Evolutionary conservation across 2,888 invertebrate genomes (phyloP).

Genomic region (Cerceris ruficornis): DNA sequence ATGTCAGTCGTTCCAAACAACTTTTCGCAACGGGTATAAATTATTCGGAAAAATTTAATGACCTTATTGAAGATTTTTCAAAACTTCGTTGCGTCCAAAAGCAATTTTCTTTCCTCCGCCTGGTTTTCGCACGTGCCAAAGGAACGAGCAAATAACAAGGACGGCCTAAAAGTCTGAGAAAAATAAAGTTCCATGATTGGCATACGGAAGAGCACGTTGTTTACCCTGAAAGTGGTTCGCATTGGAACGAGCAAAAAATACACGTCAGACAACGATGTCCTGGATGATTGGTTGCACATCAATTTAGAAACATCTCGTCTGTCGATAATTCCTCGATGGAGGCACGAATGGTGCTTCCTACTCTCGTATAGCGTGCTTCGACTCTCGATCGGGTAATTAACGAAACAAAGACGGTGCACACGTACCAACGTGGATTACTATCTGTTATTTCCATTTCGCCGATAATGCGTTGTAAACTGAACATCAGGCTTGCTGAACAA

Average conservation of each 20-base stretch:
- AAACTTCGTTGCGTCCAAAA: too few relatives aligned
- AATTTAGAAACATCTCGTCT: constrained; percentile 40
- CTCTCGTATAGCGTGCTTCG: constrained; percentile 6
- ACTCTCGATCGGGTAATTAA: constrained; percentile 41
- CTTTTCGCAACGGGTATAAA: too few relatives aligned
- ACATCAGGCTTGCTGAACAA: constrained; percentile 8
- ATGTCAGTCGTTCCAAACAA: too few relatives aligned
- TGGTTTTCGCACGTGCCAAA: neutral
- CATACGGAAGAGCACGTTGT: constrained; percentile 24
- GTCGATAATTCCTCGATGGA: constrained; percentile 38
- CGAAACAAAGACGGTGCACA: constrained; percentile 28
- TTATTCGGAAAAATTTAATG: too few relatives aligned
- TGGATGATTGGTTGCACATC: constrained; percentile 40
- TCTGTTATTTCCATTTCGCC: constrained; percentile 12
- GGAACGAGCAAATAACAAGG: neutral
- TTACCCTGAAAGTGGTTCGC: constrained; percentile 33
- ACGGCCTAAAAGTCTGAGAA: neutral
- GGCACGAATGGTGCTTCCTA: constrained; percentile 13
- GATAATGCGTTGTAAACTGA: constrained; percentile 23
- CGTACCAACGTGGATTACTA: constrained; percentile 10
- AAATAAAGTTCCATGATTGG: constrained; percentile 21
- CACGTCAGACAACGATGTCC: constrained; percentile 23
- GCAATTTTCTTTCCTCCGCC: neutral
- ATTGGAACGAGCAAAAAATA: constrained; percentile 19
- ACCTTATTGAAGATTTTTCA: too few relatives aligned